phyloP scores from a whole-genome alignment of 53 echinoderm and acorn worm genomes.

The Stichopus horrens region DNA sequence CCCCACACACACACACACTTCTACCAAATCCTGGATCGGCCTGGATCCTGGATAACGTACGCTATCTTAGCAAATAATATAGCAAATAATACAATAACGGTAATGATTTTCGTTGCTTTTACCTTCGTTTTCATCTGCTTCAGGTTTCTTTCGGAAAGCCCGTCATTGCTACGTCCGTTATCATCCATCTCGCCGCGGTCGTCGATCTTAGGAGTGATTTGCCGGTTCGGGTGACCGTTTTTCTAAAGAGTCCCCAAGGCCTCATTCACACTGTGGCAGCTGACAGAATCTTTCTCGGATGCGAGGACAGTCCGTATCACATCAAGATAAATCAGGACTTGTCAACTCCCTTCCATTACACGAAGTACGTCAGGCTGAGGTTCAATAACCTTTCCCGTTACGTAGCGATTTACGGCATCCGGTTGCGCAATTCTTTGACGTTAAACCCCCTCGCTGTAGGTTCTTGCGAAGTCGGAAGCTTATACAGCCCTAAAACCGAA shows the following conservation, averaged over 20 bases:
- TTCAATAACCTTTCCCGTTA: constrained; percentile 47
- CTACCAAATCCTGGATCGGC: too few species aligned
- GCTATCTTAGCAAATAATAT: too few species aligned
- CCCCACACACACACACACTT: too few species aligned
- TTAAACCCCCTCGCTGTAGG: constrained; percentile 69
- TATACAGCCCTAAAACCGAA: constrained; percentile 72
- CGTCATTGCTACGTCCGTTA: constrained; percentile 79
- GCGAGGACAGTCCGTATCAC: constrained; percentile 69
- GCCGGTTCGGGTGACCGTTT: constrained; percentile 56
- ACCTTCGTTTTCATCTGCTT: not conserved
- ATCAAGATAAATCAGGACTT: constrained; percentile 81
- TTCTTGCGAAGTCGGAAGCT: constrained; percentile 51
- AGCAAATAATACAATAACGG: not conserved
- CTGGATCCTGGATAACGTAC: too few species aligned
- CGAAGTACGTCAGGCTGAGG: constrained; percentile 61
- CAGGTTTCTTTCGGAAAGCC: constrained; percentile 73
- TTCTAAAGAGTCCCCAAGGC: constrained; percentile 64
- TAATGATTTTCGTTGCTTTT: not conserved
- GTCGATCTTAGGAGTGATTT: constrained; percentile 38
- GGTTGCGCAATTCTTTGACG: constrained; percentile 60
- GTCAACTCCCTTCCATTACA: constrained; percentile 71
- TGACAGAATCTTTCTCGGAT: constrained; percentile 48
- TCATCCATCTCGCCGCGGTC: constrained; percentile 71
- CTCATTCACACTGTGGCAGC: constrained; percentile 47
- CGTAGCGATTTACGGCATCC: constrained; percentile 75